These are phyloP conservation scores for Orthonevra nobilis DNA, from an alignment of 2,888 invertebrate species.

Conservation along the genomic window DNA sequence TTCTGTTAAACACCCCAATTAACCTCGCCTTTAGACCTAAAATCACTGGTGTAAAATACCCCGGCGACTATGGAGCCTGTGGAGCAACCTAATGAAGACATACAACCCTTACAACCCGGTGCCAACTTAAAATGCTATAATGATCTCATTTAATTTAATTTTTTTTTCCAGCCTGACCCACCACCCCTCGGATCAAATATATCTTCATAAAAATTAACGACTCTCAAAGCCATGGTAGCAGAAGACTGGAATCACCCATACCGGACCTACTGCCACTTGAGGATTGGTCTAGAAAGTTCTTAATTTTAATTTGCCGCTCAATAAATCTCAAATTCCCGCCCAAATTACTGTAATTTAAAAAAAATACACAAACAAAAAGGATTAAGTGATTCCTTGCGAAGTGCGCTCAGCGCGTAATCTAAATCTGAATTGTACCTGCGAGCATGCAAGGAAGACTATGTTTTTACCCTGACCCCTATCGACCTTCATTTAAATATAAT, in stretches of 20 bases:
- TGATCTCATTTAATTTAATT: slow-evolving; percentile 40
- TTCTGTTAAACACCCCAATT: too few species aligned
- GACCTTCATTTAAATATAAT: slow-evolving; percentile 60
- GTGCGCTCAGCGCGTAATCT: slow-evolving; percentile 63
- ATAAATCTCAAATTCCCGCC: slow-evolving; percentile 64
- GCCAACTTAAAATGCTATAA: slow-evolving; percentile 57
- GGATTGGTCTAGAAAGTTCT: slow-evolving; percentile 55
- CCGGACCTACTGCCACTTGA: slow-evolving; percentile 26
- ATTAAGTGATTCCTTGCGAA: slow-evolving; percentile 67
- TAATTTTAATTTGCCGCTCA: slow-evolving; percentile 69
- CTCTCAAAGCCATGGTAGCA: slow-evolving; percentile 3
- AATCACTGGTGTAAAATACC: too few species aligned
- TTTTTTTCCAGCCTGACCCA: slow-evolving; percentile 12
- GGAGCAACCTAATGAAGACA: slow-evolving; percentile 42
- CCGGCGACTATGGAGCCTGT: too few species aligned
- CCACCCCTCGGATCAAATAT: slow-evolving; percentile 14
- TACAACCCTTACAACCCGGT: slow-evolving; percentile 54
- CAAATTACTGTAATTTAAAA: slow-evolving; percentile 65
- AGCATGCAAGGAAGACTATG: slow-evolving; percentile 33
- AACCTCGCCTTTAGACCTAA: too few species aligned
- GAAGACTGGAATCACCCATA: slow-evolving; percentile 18
- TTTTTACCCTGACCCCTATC: slow-evolving; percentile 39
- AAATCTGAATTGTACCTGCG: slow-evolving; percentile 61
- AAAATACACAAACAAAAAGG: too few species aligned
- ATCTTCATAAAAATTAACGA: slow-evolving; percentile 67